These are phyloP conservation scores for Bolinopsis microptera DNA, from an alignment of 37 sponge, comb jelly and placozoan genomes.

Conservation along the genomic window DNA sequence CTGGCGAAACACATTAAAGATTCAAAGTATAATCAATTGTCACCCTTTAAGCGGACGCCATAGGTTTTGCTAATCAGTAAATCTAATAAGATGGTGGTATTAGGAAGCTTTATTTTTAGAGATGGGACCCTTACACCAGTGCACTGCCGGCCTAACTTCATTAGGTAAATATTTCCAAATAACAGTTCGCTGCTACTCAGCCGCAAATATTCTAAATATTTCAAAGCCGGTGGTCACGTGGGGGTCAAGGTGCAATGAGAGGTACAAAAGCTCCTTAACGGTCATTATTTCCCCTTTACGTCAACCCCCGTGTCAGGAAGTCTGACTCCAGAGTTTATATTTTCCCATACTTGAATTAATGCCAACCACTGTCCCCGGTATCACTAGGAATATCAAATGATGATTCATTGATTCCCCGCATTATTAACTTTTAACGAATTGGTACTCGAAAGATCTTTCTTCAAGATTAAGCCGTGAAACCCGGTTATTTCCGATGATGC, in stretches of 20 bases:
- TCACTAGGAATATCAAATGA: background rate
- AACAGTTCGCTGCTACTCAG: slow-evolving; percentile 36
- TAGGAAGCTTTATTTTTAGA: background rate
- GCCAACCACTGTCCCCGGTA: background rate
- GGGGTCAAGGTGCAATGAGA: background rate
- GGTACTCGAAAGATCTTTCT: no score
- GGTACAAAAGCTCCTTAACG: background rate
- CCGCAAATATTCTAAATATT: background rate
- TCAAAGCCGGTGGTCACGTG: background rate
- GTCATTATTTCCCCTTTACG: background rate
- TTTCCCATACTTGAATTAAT: background rate
- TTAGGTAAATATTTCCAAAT: background rate
- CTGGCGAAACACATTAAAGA: background rate
- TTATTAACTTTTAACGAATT: background rate
- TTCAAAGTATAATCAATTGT: background rate
- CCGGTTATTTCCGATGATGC: no score
- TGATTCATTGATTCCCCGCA: background rate
- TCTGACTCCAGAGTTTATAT: background rate
- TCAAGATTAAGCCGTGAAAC: no score
- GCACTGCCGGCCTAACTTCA: background rate
- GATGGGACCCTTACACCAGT: background rate
- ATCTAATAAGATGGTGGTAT: background rate
- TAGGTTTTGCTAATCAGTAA: background rate
- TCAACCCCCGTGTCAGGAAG: background rate
- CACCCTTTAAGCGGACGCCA: background rate